Base-by-base conservation (phyloP, 1,140 invertebrate species). In the Spodoptera frugiperda region DNA sequence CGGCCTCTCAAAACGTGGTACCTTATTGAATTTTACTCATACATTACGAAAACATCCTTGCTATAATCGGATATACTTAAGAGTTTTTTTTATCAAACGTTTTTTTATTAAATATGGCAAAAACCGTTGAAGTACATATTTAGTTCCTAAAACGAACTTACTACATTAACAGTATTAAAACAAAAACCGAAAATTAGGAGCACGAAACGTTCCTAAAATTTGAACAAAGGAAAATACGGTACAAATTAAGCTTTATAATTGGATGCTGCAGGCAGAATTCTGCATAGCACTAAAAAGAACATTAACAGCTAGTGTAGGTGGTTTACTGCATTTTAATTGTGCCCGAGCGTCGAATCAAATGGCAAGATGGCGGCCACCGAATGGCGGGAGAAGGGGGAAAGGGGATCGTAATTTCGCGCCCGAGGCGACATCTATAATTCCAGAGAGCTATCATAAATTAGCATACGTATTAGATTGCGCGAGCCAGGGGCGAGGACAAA, bases 391-490 rank as follows among this genome's bases (percentile, higher is more conserved):
- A 12, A 33, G 61, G 72, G 78, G 80, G 82, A 79, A 78, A 80
- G 81, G 81, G 81, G 83, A 83, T 84, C 82, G 88, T 89, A 89
- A 91, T 88, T 90, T 89, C 84, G 84, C 87, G 85, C 82, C 84
- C 78, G 75, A 81, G 80, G 88, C 87, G 89, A 92, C 90, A 91
- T 91, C 89, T 89, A 93, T 91, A 91, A 92, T 91, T 91, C 90
- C 82, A 63, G 76, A 81, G 79, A 79, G 90, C 87, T 87, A 88
- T 88, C 88, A 88, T 91, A 88, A 92, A 93, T 93, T 93, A 90
- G 89, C 89, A 92, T 91, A 91, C 86, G 89, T 91, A 91, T 93
- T 93, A 91, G 89, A 93, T 87, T 88, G 81, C 80, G 63, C 73
- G 67, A 59, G 55, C 77, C 80, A 70, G 61, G 67, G 67, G 70